Base-by-base conservation (phyloP, 1,140 invertebrate species). In the Colletes gigas region DNA sequence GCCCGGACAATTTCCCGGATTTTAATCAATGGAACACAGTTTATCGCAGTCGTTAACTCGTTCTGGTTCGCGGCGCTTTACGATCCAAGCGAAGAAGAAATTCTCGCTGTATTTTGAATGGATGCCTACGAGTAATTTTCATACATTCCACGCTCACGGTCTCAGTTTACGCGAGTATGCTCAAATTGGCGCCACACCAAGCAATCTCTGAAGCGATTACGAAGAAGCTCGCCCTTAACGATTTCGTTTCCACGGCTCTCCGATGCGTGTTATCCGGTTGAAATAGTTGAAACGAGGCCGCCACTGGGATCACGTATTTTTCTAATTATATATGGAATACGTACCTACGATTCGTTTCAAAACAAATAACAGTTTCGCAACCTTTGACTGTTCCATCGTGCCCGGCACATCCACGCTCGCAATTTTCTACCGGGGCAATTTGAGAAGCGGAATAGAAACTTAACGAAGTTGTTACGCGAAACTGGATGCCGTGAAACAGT, bases 131-230 rank as follows among this genome's bases (percentile, higher is more conserved):
- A 66, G 63, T 66, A 76, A 76, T 67, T 66, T 67, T 47, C 30
- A 67, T 50, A 41, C 73, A 76, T 47, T 55, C 63, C 63, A 8
- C 39, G 52, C 59, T 52, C 47, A 63, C 52, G 47, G 73, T 76
- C 67, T 76, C 41, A 67, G 73, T 76, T 54, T 44, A 7, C 7
- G 0, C 17, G n/a, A 19, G 50, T 30, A 66, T 65, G 73, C 63
- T 52, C 14, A 57, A 76, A 76, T 76, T 76, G 52, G 63, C 62
- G 73, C 39, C 52, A 76, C 41, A 76, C 63, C 63, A 76, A 67
- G 41, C 54, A 67, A 76, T 76, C 54, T 67, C 21, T 30, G 2
- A 52, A 21, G 54, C 52, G 73, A 52, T 76, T 76, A 76, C 67
- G 57, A 76, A 57, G 63, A 76, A 76, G 10, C 8, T 52, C n/a